Conservation (phyloP, 2,113 vertebrate genomes). For the Microtus oregoni region DNA sequence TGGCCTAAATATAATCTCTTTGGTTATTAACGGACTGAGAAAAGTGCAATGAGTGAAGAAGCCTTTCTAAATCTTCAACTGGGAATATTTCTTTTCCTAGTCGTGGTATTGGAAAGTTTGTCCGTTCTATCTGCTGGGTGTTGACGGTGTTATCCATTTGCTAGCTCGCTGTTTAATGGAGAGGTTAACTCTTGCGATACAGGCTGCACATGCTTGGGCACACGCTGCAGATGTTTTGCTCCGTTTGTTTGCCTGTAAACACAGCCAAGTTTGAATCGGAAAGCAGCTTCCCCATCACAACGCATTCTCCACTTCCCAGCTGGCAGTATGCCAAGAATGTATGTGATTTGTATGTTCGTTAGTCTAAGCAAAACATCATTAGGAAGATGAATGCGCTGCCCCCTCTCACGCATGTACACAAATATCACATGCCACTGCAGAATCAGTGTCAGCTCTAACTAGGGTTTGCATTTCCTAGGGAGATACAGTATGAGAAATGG, state of each 20-base stretch:
- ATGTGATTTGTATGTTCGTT: constrained; percentile 26
- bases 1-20: constrained; percentile 6
- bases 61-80: not conserved
- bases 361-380: constrained; percentile 60
- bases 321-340: not conserved
- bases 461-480: not conserved
- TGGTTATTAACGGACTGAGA: not conserved
- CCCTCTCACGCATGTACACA: not conserved
- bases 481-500: not conserved
- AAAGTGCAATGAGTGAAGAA: not conserved
- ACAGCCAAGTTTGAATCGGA: constrained; percentile 10
- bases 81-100: not conserved
- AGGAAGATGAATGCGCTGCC: constrained; percentile 45
- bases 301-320: constrained; percentile 30
- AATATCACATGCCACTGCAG: not conserved
- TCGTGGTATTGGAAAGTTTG: not conserved
- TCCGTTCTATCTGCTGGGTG: not conserved
- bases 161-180: not conserved
- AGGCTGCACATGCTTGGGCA: not conserved
- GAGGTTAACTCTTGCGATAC: not conserved
- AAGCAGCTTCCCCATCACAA: not conserved
- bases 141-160: not conserved
- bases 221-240: not conserved
- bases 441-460: not conserved
- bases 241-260: constrained; percentile 37